A percentile compares a stretch with the other conserved stretches of the same genome.
Evolutionary conservation across 2,888 invertebrate genomes (phyloP).

Genomic region (Glyphotaelius pellucidus): DNA sequence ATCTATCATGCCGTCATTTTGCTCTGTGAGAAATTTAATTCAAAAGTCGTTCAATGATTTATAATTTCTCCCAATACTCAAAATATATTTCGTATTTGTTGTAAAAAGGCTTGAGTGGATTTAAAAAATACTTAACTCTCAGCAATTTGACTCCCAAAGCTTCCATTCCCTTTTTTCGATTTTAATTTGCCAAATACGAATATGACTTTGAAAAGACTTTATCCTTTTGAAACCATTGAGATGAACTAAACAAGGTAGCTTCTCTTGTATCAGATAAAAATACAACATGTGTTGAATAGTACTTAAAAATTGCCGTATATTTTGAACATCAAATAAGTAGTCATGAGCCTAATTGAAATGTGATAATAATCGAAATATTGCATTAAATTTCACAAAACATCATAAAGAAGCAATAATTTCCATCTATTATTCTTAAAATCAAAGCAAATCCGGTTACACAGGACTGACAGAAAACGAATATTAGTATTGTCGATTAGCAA

Average conservation of each 20-base stretch:
- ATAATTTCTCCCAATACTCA: not conserved
- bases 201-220: not conserved
- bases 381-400: too few relatives aligned
- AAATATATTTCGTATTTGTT: not conserved
- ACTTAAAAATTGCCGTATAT: too few relatives aligned
- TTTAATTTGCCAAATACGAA: not conserved
- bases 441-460: too few relatives aligned
- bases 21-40: too few relatives aligned
- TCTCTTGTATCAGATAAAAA: not conserved
- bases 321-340: too few relatives aligned
- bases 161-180: not conserved
- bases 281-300: not conserved
- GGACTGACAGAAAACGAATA: too few relatives aligned
- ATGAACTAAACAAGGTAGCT: not conserved
- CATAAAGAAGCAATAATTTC: too few relatives aligned
- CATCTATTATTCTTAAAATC: too few relatives aligned
- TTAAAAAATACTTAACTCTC: constrained; percentile 13
- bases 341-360: too few relatives aligned
- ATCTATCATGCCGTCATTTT: too few relatives aligned
- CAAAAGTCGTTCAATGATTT: not conserved
- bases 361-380: too few relatives aligned
- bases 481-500: too few relatives aligned
- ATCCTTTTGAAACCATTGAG: not conserved
- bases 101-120: not conserved
- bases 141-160: not conserved